Conservation (phyloP, 2,888 invertebrate species). For the Melanostoma scalare region DNA sequence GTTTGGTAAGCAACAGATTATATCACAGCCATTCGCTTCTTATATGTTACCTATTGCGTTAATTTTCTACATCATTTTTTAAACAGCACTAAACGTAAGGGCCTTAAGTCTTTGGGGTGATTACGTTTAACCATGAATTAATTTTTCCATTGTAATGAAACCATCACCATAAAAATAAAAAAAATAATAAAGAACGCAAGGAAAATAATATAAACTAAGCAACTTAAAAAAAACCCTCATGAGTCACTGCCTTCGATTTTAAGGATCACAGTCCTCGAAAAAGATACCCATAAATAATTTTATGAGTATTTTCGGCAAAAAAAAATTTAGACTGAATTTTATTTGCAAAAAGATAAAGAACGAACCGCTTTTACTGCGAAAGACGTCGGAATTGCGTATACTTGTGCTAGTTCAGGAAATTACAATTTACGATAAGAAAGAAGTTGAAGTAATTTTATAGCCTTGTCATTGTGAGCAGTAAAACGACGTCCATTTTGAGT, state of each 20-base stretch:
- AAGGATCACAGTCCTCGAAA: conserved; percentile 10
- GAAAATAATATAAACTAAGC: not conserved
- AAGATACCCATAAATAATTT: conserved; percentile 9
- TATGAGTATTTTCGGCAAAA: conserved; percentile 6
- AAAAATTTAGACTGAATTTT: not conserved
- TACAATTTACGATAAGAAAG: conserved; percentile 9
- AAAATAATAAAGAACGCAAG: not conserved
- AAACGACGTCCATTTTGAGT: no score
- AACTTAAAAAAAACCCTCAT: not conserved
- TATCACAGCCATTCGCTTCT: no score
- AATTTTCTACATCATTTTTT: no score
- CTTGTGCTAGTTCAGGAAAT: not conserved
- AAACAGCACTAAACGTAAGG: no score
- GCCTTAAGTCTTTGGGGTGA: not conserved
- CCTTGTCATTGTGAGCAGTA: no score
- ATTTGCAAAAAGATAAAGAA: not conserved
- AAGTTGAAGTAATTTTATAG: not conserved
- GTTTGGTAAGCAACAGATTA: no score
- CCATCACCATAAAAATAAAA: conserved; percentile 1
- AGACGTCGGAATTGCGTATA: not conserved
- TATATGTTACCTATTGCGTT: no score
- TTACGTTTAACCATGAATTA: not conserved
- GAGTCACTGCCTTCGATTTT: conserved; percentile 9
- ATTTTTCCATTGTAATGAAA: not conserved
- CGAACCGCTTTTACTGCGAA: not conserved